Conservation (phyloP, 2,888 invertebrate species). For the Hirudinaria manillensis region DNA sequence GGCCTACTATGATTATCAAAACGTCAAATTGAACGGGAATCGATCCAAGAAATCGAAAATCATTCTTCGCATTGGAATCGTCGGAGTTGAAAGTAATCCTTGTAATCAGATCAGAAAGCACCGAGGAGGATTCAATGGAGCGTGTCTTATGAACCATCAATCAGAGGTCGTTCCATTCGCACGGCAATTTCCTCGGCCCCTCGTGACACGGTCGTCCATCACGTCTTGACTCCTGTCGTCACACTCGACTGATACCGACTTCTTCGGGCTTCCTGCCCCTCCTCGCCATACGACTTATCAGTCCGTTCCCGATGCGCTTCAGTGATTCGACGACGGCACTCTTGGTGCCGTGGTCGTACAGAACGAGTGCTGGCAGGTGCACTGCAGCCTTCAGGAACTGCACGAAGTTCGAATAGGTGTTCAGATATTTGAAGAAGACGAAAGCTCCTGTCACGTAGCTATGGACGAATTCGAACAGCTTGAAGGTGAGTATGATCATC, state of each 20-base stretch:
- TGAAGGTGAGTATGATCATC: slow-evolving; percentile 36
- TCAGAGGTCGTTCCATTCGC: neutral
- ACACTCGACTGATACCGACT: neutral
- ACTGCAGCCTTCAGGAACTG: slow-evolving; percentile 26
- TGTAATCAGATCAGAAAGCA: too few species aligned
- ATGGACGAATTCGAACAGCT: slow-evolving; percentile 34
- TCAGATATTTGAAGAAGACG: slow-evolving; percentile 37
- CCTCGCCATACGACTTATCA: too few species aligned
- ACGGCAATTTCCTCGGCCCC: neutral
- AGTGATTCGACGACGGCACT: neutral
- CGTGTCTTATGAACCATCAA: slow-evolving; percentile 2
- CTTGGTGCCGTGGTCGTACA: neutral
- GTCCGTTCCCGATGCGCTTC: neutral
- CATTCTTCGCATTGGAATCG: too few species aligned
- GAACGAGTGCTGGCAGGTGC: slow-evolving; percentile 16
- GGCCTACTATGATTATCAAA: too few species aligned
- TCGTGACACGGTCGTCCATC: neutral
- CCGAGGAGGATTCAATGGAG: neutral
- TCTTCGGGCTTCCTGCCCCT: neutral
- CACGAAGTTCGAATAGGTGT: slow-evolving; percentile 36
- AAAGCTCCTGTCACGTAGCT: slow-evolving; percentile 27
- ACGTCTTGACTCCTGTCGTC: neutral
- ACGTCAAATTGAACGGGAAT: too few species aligned
- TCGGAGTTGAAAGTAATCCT: too few species aligned
- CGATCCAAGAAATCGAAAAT: too few species aligned